phyloP scores from a whole-genome alignment of 2,888 invertebrate species.

The Adineta ricciae region DNA sequence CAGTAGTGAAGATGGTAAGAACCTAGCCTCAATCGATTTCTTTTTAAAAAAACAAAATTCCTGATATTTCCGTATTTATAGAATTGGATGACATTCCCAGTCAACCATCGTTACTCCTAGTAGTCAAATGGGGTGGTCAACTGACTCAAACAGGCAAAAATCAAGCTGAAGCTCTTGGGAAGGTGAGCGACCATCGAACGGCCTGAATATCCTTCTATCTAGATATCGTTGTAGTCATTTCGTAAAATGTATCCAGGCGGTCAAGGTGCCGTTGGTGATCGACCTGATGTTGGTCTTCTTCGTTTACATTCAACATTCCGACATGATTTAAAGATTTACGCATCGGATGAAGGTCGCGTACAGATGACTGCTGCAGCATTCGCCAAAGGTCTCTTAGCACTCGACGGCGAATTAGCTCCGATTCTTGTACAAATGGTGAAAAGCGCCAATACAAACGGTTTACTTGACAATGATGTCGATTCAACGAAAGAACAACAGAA shows the following conservation, averaged over 20 bases:
- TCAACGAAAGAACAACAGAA: constrained; percentile 52
- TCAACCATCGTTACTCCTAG: constrained; percentile 85
- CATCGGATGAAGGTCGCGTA: constrained; percentile 95
- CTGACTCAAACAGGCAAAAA: constrained; percentile 91
- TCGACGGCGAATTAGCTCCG: constrained; percentile 95
- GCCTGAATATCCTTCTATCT: not conserved
- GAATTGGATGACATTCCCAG: constrained; percentile 63
- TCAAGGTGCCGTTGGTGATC: constrained; percentile 55
- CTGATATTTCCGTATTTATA: not conserved
- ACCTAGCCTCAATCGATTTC: not conserved
- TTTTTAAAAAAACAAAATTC: no score
- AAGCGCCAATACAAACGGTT: constrained; percentile 77
- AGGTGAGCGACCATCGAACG: constrained; percentile 46
- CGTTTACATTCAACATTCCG: constrained; percentile 93
- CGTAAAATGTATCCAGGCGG: constrained; percentile 64
- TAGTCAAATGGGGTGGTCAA: constrained; percentile 98
- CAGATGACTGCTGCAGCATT: constrained; percentile 99
- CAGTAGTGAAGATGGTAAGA: constrained; percentile 30
- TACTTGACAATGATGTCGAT: constrained; percentile 75
- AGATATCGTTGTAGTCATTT: constrained; percentile 7
- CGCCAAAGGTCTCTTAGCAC: constrained; percentile 76
- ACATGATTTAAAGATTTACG: constrained; percentile 97
- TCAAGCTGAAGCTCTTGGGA: constrained; percentile 90
- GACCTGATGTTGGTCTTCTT: constrained; percentile 81
- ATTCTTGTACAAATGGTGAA: constrained; percentile 98